Percentiles rank a stretch among this genome's conserved stretches.
phyloP scores from a whole-genome alignment of 2,113 vertebrate genomes.

The Echinops telfairi region DNA sequence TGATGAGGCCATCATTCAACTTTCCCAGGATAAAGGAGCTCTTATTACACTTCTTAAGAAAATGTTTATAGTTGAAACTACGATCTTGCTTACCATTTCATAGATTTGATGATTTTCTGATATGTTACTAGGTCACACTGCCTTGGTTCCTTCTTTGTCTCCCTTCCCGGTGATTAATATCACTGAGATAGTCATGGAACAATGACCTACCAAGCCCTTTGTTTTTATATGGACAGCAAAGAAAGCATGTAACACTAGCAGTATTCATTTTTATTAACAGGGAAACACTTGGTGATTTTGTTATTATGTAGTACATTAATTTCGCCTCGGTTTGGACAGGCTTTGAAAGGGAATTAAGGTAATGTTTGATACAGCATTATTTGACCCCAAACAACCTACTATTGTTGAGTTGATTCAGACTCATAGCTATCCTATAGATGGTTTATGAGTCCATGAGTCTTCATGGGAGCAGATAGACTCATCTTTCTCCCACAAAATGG shows the following conservation, averaged over 20 bases:
- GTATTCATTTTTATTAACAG: neutral
- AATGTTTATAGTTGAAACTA: constrained; percentile 7
- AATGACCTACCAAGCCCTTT: neutral
- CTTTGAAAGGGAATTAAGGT: neutral
- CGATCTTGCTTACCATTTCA: neutral
- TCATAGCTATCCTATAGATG: too few relatives aligned
- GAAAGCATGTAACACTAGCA: neutral
- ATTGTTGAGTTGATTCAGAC: neutral
- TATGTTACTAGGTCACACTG: neutral
- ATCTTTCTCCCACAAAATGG: too few relatives aligned
- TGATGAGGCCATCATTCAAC: neutral
- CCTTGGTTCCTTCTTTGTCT: constrained; percentile 49
- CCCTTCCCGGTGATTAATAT: constrained; percentile 63
- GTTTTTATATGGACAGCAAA: constrained; percentile 12
- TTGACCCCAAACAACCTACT: too few relatives aligned
- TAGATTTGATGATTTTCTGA: neutral
- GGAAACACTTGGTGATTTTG: constrained; percentile 29
- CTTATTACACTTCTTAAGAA: constrained; percentile 15
- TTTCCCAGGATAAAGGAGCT: neutral
- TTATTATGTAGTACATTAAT: neutral
- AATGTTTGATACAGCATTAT: neutral
- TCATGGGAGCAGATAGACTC: too few relatives aligned
- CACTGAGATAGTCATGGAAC: constrained; percentile 31
- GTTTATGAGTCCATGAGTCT: too few relatives aligned
- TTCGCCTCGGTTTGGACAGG: neutral